Percentiles rank a stretch among this genome's conserved stretches.
These are phyloP conservation scores for Apteryx mantelli DNA, from an alignment of 2,113 vertebrate species.

Conservation along the genomic window DNA sequence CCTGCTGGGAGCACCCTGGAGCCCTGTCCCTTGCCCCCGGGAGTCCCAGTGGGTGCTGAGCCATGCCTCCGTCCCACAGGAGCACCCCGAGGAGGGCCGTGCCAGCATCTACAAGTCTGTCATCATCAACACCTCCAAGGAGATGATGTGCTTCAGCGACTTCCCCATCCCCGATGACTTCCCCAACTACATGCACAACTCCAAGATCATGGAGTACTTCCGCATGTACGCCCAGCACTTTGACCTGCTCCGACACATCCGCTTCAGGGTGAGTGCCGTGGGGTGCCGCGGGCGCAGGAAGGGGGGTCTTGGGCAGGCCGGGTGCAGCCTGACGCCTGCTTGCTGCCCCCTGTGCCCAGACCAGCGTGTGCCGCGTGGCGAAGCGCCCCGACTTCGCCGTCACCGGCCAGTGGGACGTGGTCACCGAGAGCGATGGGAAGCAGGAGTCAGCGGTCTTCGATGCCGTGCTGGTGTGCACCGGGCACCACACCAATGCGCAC, in stretches of 20 bases:
- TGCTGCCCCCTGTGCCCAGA: slow-evolving; percentile 69
- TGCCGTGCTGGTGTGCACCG: slow-evolving; percentile 87
- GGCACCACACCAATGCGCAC: slow-evolving; percentile 81
- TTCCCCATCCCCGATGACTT: slow-evolving; percentile 86
- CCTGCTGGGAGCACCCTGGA: no score
- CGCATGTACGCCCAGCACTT: slow-evolving; percentile 85
- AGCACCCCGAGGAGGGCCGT: slow-evolving; percentile 74
- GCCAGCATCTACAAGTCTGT: slow-evolving; percentile 88
- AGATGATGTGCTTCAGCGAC: slow-evolving; percentile 95
- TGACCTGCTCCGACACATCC: slow-evolving; percentile 81
- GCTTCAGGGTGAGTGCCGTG: slow-evolving; percentile 79
- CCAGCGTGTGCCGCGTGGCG: slow-evolving; percentile 79
- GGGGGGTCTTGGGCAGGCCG: no score
- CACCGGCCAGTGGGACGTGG: slow-evolving; percentile 89
- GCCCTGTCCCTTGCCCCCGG: no score
- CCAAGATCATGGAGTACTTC: slow-evolving; percentile 85
- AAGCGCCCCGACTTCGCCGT: slow-evolving; percentile 80
- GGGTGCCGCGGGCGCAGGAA: rapidly evolving
- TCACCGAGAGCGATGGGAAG: slow-evolving; percentile 75
- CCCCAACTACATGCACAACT: slow-evolving; percentile 90
- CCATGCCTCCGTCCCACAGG: slow-evolving; percentile 64
- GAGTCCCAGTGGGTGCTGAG: no score
- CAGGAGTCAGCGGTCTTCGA: slow-evolving; percentile 81
- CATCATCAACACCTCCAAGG: slow-evolving; percentile 90
- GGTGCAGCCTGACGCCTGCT: not conserved